Percentiles rank a stretch among this genome's conserved stretches.
These are phyloP conservation scores for Nanorana parkeri DNA, from an alignment of 2,113 vertebrate genomes.

Conservation along the genomic window DNA sequence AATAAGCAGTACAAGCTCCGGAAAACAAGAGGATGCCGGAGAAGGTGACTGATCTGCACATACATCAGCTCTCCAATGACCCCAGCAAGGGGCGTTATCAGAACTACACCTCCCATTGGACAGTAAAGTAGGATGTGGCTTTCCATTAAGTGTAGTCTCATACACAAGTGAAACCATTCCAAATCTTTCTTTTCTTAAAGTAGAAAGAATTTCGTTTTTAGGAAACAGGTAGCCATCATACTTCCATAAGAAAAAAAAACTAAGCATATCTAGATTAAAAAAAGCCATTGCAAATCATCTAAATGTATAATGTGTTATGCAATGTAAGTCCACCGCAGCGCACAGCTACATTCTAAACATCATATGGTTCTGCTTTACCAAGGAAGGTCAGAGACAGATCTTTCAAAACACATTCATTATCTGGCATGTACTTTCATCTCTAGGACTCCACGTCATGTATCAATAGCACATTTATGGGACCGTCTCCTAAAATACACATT, in stretches of 20 bases:
- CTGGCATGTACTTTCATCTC: neutral
- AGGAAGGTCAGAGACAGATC: neutral
- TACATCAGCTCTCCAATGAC: conserved; percentile 24
- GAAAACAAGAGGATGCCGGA: neutral
- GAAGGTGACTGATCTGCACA: neutral
- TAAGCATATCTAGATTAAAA: too few relatives aligned
- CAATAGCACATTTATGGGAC: neutral
- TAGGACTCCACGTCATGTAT: neutral
- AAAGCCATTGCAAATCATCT: neutral
- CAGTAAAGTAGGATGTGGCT: conserved; percentile 12
- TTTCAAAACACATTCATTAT: conserved; percentile 20
- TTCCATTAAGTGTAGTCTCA: neutral
- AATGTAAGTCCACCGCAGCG: neutral
- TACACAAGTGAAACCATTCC: neutral
- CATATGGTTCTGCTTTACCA: conserved; percentile 24
- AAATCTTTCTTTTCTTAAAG: too few relatives aligned
- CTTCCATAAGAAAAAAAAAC: neutral
- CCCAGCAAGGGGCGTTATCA: conserved; percentile 30
- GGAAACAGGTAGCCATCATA: too few relatives aligned
- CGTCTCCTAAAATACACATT: neutral
- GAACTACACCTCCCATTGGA: conserved; percentile 29
- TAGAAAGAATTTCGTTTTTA: too few relatives aligned
- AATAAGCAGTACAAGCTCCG: neutral
- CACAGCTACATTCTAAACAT: neutral
- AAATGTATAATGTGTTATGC: too few relatives aligned